Conservation (phyloP, 2,888 invertebrate species). For the Lordiphosa andalusiaca region DNA sequence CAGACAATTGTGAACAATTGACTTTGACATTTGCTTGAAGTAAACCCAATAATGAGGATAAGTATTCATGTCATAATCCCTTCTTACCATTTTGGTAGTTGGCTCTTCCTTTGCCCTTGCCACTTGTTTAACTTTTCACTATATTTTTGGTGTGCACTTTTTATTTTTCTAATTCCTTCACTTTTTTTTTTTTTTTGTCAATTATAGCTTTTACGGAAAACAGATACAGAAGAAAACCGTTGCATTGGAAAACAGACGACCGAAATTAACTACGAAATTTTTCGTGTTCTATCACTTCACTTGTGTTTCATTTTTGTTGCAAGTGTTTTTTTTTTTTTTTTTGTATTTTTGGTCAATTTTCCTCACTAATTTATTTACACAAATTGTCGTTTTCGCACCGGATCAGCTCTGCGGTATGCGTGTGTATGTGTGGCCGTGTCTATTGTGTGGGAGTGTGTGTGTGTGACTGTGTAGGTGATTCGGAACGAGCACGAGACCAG, state of each 20-base stretch:
- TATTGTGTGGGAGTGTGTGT: slow-evolving; percentile 23
- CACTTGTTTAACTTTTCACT: slow-evolving; percentile 1
- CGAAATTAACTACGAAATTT: slow-evolving; percentile 5
- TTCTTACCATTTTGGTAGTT: slow-evolving; percentile 56
- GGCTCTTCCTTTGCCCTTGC: slow-evolving; percentile 13
- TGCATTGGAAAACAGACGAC: slow-evolving; percentile 62
- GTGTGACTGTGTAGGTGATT: slow-evolving; percentile 33
- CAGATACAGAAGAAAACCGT: slow-evolving; percentile 73
- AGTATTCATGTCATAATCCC: slow-evolving; percentile 62
- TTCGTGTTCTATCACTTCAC: slow-evolving; percentile 11
- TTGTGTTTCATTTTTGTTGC: slow-evolving; percentile 16
- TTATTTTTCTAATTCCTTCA: slow-evolving; percentile 6
- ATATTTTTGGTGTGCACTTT: slow-evolving; percentile 9
- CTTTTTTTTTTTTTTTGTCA: slow-evolving; percentile 19
- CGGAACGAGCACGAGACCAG: slow-evolving; percentile 49
- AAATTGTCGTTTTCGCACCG: slow-evolving; percentile 8
- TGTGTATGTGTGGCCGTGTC: slow-evolving; percentile 26
- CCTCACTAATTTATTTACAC: slow-evolving; percentile 2
- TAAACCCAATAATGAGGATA: too few relatives aligned
- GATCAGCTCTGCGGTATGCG: slow-evolving; percentile 12
- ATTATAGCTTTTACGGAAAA: slow-evolving; percentile 57
- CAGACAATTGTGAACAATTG: slow-evolving; percentile 27
- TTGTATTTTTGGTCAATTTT: not conserved
- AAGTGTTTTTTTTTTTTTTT: slow-evolving; percentile 9
- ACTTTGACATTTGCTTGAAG: slow-evolving; percentile 12